These are phyloP conservation scores for Ciconia maguari DNA, from an alignment of 2,113 vertebrate species.

Conservation along the genomic window DNA sequence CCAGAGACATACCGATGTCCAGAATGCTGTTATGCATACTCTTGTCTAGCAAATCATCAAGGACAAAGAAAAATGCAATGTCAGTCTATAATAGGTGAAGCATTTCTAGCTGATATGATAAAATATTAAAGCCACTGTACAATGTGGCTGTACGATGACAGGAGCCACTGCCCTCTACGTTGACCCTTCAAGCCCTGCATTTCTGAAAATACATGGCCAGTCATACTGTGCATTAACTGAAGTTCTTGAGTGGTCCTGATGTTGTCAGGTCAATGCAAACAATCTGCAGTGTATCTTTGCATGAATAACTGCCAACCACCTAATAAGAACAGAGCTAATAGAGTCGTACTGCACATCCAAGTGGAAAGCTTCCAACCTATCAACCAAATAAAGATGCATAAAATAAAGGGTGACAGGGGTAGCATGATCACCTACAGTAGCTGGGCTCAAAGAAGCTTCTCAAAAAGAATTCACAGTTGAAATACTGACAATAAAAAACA, in stretches of 20 bases:
- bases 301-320: background rate
- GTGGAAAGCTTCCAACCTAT: background rate
- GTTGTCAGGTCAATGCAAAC: background rate
- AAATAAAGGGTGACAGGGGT: background rate
- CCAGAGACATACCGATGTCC: background rate
- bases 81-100: background rate
- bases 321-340: background rate
- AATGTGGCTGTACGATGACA: background rate
- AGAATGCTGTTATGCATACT: background rate
- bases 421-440: fast-evolving
- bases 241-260: background rate
- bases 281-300: background rate
- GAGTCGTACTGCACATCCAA: background rate
- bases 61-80: background rate
- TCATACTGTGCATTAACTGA: background rate
- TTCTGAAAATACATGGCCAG: background rate
- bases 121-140: background rate
- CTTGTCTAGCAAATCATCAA: background rate
- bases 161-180: background rate
- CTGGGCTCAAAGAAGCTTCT: background rate
- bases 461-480: background rate
- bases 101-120: background rate
- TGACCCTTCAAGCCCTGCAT: background rate
- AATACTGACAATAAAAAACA: background rate
- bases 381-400: background rate